phyloP scores from a whole-genome alignment of 2,113 vertebrate genomes.

The Butorides virescens region DNA sequence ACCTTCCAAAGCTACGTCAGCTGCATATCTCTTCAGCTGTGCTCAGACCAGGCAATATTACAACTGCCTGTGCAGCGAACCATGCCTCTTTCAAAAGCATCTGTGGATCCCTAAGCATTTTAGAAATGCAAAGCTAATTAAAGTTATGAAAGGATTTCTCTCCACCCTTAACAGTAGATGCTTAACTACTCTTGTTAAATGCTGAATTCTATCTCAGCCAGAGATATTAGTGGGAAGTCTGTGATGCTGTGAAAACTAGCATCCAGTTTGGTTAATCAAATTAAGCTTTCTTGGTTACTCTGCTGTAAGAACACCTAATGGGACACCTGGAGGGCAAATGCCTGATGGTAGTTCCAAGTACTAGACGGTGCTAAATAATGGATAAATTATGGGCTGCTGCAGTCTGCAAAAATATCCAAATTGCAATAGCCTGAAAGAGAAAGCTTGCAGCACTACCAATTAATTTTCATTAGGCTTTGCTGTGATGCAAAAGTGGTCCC shows the following conservation, averaged over 20 bases:
- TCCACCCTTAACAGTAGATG: constrained; percentile 5
- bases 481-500: background rate
- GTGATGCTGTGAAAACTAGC: background rate
- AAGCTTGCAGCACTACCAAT: background rate
- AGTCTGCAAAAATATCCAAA: constrained; percentile 9
- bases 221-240: background rate
- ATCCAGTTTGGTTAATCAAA: constrained; percentile 9
- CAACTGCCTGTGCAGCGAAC: constrained; percentile 18
- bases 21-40: background rate
- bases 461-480: constrained; percentile 30
- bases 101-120: constrained; percentile 56
- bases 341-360: background rate
- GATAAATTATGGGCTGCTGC: background rate
- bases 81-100: constrained; percentile 21
- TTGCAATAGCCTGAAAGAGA: background rate
- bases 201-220: background rate
- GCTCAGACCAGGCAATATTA: constrained; percentile 8
- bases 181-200: constrained; percentile 1
- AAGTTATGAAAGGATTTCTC: constrained; percentile 36
- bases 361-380: constrained; percentile 6
- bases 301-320: background rate
- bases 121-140: constrained; percentile 59
- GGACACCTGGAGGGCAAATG: constrained; percentile 20
- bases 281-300: background rate
- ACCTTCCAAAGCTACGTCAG: constrained; percentile 44